A percentile compares a stretch with the other conserved stretches of the same genome.
Conservation (phyloP, 2,113 vertebrate species). For the Hiodon tergisus region DNA sequence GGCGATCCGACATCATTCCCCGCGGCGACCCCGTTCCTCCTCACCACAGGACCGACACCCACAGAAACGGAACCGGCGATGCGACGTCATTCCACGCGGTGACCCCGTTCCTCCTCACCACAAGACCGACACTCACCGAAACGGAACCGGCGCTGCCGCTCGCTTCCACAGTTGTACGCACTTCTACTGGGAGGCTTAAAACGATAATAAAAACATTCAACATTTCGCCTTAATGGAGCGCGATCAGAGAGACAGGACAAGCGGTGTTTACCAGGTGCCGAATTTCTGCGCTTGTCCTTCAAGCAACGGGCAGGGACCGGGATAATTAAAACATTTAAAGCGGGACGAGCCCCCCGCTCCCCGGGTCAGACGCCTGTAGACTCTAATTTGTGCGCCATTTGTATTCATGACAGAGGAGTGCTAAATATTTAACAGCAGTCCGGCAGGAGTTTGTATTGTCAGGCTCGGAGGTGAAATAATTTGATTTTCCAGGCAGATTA, state of each 20-base stretch:
- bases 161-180: background rate
- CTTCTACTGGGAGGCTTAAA: slow-evolving; percentile 4
- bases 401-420: slow-evolving; percentile 92
- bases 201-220: slow-evolving; percentile 15
- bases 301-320: slow-evolving; percentile 67
- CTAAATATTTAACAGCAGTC: slow-evolving; percentile 94
- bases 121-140: too few species aligned
- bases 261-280: slow-evolving; percentile 55
- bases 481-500: slow-evolving; percentile 93
- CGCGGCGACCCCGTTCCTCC: too few species aligned
- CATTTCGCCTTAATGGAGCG: slow-evolving; percentile 49
- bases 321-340: slow-evolving; percentile 95
- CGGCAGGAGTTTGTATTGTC: slow-evolving; percentile 78
- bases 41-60: too few species aligned
- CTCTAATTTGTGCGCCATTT: slow-evolving; percentile 97
- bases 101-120: too few species aligned
- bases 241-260: slow-evolving; percentile 45
- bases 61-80: too few species aligned
- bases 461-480: slow-evolving; percentile 90
- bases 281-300: slow-evolving; percentile 80
- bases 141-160: too few species aligned
- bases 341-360: slow-evolving; percentile 72
- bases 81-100: too few species aligned
- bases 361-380: slow-evolving; percentile 93
- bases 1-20: too few species aligned